Evolutionary conservation across 2,888 invertebrate genomes (phyloP).

Genomic region (Orthosia cruda): DNA sequence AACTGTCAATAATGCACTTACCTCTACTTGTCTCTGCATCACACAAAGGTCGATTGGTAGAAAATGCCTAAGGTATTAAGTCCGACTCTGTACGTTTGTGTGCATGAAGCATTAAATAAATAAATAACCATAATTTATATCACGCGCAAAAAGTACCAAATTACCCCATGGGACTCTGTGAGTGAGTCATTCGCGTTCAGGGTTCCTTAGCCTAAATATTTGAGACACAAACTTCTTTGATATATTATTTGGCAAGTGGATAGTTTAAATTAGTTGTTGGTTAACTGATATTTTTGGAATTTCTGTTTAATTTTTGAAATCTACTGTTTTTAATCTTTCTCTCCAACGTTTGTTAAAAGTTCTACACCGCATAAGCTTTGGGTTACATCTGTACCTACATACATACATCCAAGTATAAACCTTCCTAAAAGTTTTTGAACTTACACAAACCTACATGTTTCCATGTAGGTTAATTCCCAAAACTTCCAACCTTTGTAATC

Average conservation of each 20-base stretch:
- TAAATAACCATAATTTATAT: not conserved
- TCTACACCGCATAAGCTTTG: not conserved
- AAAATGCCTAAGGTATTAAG: no score
- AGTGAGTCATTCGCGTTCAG: not conserved
- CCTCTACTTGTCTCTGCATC: no score
- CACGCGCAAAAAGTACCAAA: not conserved
- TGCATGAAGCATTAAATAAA: no score
- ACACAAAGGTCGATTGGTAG: no score
- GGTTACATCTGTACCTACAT: not conserved
- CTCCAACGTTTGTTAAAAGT: not conserved
- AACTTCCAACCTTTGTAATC: constrained; percentile 26
- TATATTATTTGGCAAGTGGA: constrained; percentile 9
- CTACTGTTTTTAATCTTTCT: no score
- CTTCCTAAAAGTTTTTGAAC: constrained; percentile 7
- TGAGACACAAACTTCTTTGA: constrained; percentile 27
- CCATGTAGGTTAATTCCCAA: constrained; percentile 8
- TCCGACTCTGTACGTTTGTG: no score
- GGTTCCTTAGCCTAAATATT: constrained; percentile 1
- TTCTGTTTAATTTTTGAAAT: not conserved
- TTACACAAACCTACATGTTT: not conserved
- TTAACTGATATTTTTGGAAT: not conserved
- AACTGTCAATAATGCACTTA: no score
- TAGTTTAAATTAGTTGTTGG: not conserved
- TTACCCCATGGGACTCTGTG: not conserved
- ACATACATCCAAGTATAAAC: no score